phyloP scores from a whole-genome alignment of 2,113 vertebrate genomes.

The Nymphicus hollandicus region DNA sequence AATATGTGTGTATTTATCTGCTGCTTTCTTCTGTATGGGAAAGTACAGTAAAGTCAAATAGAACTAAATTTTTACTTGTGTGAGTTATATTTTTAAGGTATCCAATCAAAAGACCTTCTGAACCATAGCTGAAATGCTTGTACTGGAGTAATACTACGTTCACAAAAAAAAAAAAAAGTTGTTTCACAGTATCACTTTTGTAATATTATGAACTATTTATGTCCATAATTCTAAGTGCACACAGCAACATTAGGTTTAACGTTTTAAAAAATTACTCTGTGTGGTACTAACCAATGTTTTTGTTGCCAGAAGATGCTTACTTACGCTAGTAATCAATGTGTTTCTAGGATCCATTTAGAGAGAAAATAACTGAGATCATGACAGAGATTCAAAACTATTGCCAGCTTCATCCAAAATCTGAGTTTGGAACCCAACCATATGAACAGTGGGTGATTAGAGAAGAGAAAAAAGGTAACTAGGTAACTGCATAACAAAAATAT shows the following conservation, averaged over 20 bases:
- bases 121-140: background rate
- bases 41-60: background rate
- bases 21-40: background rate
- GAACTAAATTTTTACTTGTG: background rate
- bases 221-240: background rate
- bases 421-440: conserved; percentile 89
- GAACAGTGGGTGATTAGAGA: conserved; percentile 90
- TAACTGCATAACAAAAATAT: conserved; percentile 44
- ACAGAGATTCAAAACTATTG: conserved; percentile 83
- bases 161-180: background rate
- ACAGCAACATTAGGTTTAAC: background rate
- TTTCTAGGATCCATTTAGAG: conserved; percentile 91
- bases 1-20: too few relatives aligned
- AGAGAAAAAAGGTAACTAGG: conserved; percentile 86
- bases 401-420: conserved; percentile 75
- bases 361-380: conserved; percentile 88
- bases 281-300: background rate
- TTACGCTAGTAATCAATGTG: background rate
- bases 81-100: background rate
- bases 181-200: background rate
- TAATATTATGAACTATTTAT: background rate
- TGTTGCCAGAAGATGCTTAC: background rate
- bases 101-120: background rate
- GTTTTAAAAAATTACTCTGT: background rate
- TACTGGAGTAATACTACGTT: background rate